A percentile compares a stretch with the other conserved stretches of the same genome.
Conservation (phyloP, 2,888 invertebrate genomes). For the Lampropteryx suffumata region DNA sequence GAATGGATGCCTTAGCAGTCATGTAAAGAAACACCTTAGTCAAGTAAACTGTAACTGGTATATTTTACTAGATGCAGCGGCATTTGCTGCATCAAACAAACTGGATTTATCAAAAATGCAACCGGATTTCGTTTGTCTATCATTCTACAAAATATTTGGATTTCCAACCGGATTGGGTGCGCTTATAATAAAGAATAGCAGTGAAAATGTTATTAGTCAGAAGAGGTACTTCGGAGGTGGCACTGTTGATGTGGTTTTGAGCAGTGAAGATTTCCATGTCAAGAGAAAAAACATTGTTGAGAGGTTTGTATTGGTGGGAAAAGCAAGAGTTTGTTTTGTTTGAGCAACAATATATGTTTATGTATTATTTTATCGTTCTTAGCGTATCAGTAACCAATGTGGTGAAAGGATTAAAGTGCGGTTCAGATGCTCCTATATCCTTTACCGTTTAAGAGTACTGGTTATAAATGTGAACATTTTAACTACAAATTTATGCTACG, state of each 20-base stretch:
- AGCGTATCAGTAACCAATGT: too few species aligned
- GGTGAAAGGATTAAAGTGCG: too few species aligned
- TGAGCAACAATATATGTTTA: too few species aligned
- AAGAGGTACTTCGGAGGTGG: constrained; percentile 96
- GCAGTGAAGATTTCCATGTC: constrained; percentile 87
- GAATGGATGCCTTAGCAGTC: constrained; percentile 79
- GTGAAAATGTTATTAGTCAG: constrained; percentile 81
- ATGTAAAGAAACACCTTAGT: constrained; percentile 60
- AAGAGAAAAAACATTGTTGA: constrained; percentile 87
- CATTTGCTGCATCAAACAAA: constrained; percentile 89
- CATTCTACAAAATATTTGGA: constrained; percentile 98
- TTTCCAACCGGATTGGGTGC: constrained; percentile 98
- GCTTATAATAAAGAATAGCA: constrained; percentile 88
- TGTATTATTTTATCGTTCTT: too few species aligned
- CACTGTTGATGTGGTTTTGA: constrained; percentile 93
- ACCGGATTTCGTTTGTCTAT: constrained; percentile 95
- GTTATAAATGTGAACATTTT: too few species aligned
- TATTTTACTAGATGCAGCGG: constrained; percentile 93
- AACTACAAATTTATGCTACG: too few species aligned
- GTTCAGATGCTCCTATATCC: too few species aligned
- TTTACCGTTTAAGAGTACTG: too few species aligned
- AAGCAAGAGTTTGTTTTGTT: too few species aligned
- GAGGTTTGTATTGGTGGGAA: constrained; percentile 74
- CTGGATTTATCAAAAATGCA: constrained; percentile 87
- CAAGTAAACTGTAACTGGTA: constrained; percentile 84